These are phyloP conservation scores for Protodeltote pygarga DNA, from an alignment of 2,888 invertebrate genomes.

Conservation along the genomic window DNA sequence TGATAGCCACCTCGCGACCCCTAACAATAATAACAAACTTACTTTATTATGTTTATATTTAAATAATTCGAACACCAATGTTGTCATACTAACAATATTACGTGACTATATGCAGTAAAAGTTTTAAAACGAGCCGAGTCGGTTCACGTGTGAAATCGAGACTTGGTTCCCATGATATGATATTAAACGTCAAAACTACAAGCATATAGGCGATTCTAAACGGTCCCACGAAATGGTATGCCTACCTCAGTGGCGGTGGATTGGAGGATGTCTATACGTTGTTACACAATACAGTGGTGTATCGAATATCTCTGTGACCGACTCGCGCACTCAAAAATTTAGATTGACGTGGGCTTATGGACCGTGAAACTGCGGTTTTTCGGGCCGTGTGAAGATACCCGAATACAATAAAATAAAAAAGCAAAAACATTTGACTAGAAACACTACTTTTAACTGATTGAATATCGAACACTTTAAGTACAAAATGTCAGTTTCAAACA, in stretches of 20 bases:
- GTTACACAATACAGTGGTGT: slow-evolving; percentile 64
- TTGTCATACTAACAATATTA: slow-evolving; percentile 52
- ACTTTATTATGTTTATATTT: slow-evolving; percentile 44
- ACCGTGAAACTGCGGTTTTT: slow-evolving; percentile 72
- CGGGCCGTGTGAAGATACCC: slow-evolving; percentile 50
- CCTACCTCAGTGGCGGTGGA: slow-evolving; percentile 76
- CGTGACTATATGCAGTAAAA: slow-evolving; percentile 65
- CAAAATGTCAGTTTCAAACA: slow-evolving; percentile 27
- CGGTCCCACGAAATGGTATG: slow-evolving; percentile 69
- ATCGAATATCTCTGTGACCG: slow-evolving; percentile 68
- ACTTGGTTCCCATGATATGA: slow-evolving; percentile 71
- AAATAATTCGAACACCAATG: slow-evolving; percentile 45
- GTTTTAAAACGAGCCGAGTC: slow-evolving; percentile 54
- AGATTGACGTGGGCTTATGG: slow-evolving; percentile 67
- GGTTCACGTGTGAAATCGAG: slow-evolving; percentile 71
- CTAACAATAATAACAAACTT: slow-evolving; percentile 40
- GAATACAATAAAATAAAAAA: slow-evolving; percentile 28
- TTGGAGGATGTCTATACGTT: slow-evolving; percentile 64
- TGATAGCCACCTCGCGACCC: slow-evolving; percentile 28
- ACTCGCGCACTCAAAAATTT: slow-evolving; percentile 62
- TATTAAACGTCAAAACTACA: slow-evolving; percentile 68
- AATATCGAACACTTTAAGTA: slow-evolving; percentile 12
- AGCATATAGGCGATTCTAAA: slow-evolving; percentile 57
- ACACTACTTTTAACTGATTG: slow-evolving; percentile 14
- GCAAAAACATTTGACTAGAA: slow-evolving; percentile 13